Base-by-base conservation (phyloP, 2,797 vertebrate genomes). In the Cyprinella venusta region DNA sequence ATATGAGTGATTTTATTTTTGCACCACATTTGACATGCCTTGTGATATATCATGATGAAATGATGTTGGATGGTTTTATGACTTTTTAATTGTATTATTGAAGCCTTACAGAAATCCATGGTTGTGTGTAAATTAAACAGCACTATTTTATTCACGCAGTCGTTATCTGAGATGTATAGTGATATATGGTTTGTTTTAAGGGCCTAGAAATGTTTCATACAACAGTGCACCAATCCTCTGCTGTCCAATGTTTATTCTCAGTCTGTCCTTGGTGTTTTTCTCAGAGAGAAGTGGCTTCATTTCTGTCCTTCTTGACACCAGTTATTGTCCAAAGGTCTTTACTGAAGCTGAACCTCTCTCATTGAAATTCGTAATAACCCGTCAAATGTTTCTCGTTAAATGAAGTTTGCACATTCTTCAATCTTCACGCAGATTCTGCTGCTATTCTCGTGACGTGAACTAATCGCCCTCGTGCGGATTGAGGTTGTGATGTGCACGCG, bases 61-160 rank as follows among this genome's bases (percentile, higher is more conserved):
- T 54, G 9, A 36, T 15, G 45, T 48, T 48, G 4, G 15, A 48
- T 45, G 4, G 10, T 54, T 69, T 45, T 56, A 36, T 50, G 48
- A 33, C 18, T 21, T 36, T 36, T n/a, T 19, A 15, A 24, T 36
- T 67, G 76, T 36, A 33, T 9, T 38, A 19, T 67, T 48, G 33
- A 54, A 36, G 24, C 26, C 12, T n/a, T 50, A 7, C 7, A 54
- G 8, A 45, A 67, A 21, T 50, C 42, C 5, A 26, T 8, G 2
- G 18, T 10, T 40, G 8, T 40, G 16, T 68, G 64, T 19, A 5
- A 79, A 79, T 42, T 79, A 79, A 79, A 79, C 3, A 7, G 33
- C 13, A 36, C n/a, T 26, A 48, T 48, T 64, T 64, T 77, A 26
- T 42, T 24, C 38, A 15, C 3, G 2, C 56, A 12, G 56, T 4